Evolutionary conservation across 2,888 invertebrate genomes (phyloP).

Genomic region (Gortyna flavago): DNA sequence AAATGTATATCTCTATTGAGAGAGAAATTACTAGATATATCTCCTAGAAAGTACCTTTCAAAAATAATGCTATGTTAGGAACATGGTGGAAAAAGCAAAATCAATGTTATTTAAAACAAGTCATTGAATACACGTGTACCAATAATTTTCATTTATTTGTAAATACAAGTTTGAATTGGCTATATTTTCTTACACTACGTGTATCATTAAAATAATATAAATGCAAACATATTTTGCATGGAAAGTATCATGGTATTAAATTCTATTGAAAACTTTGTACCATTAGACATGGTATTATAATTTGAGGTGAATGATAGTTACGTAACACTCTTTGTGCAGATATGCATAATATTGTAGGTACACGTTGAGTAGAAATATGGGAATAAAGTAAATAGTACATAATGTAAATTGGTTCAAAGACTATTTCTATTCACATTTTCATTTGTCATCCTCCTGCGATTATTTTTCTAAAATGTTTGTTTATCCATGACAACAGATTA

Average conservation of each 20-base stretch:
- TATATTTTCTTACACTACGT: conserved; percentile 5
- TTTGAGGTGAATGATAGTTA: conserved; percentile 31
- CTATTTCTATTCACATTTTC: neutral
- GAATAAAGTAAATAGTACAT: neutral
- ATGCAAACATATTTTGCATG: conserved; percentile 44
- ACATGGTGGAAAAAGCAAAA: too few relatives aligned
- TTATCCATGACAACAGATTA: neutral
- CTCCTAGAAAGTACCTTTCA: neutral
- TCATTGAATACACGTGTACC: neutral
- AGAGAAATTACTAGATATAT: too few relatives aligned
- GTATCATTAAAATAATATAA: conserved; percentile 43
- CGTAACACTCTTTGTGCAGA: conserved; percentile 25
- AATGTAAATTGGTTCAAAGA: conserved; percentile 9
- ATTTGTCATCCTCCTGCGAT: neutral
- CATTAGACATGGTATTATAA: conserved; percentile 38
- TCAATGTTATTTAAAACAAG: neutral
- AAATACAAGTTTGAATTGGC: conserved; percentile 3
- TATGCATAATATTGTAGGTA: conserved; percentile 8
- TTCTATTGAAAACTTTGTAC: conserved; percentile 47
- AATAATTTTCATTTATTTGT: conserved; percentile 11
- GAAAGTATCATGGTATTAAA: conserved; percentile 32
- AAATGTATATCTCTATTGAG: too few relatives aligned
- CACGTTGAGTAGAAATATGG: neutral
- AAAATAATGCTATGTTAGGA: too few relatives aligned
- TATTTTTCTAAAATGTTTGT: neutral